Evolutionary conservation across 2,113 vertebrate species (phyloP), one percentile per base, ranked within the genome.

Genomic region (Hyperoodon ampullatus): DNA sequence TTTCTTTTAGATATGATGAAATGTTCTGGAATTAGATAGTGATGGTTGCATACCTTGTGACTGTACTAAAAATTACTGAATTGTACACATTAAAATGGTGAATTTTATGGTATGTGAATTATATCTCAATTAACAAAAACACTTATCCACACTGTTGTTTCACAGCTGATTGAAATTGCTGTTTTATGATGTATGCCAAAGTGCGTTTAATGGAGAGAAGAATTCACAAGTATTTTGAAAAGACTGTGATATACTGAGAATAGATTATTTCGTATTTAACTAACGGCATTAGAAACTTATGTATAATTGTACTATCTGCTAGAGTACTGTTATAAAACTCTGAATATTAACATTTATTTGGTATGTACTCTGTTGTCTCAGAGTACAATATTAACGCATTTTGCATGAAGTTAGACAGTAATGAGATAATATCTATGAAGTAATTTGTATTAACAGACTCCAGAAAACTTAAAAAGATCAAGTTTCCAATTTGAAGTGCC

Each of bases 391-490:
- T 50, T 80, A 90, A 93, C 16, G 50, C 26, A 61, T 95, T 83
- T 93, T 93, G n/a, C 77, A 80, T 61, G 47, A 90, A 82, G 23
- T 82, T 42, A 75, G 90, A 39, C 15, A 44, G n/a, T 86, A 89
- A 24, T 74, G 30, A 91, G 84, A 55, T 71, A 84, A 42, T 68
- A 70, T 24, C 19, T 93, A 30, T 55, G n/a, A 93, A 83, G 60
- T 86, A 84, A 88, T 75, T 90, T 89, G 16, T 87, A 23, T 91
- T 88, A 92, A 58, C 7, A 88, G 75, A 93, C 23, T 94, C 39
- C 30, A 63, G 75, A 78, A 84, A 96, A 84, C 63, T 74, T 87
- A 72, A 81, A 58, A 86, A 60, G 42, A 68, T 24, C 35, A 81
- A 3, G 16, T 74, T 91, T 83, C 53, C 75, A 19, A 42, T 72